Base-by-base conservation (phyloP, 2,797 vertebrate genomes). In the Brachyrhaphis roseni region DNA sequence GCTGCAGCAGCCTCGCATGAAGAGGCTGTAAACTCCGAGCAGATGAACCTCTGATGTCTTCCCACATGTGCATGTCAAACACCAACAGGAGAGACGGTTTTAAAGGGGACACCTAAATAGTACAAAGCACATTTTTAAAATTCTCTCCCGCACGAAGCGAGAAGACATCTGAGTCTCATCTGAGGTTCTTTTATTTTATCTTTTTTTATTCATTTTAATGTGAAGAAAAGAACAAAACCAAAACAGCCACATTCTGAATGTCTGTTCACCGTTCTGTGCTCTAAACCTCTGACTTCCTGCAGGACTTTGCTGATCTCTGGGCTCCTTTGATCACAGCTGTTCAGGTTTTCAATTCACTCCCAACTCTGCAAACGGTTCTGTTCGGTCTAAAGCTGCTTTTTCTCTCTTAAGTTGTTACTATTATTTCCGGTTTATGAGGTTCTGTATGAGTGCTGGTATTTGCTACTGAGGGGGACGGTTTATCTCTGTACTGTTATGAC, bases 361-460 rank as follows among this genome's bases (percentile, higher is more conserved):
- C 74, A 18, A 74, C 66, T 36, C 64, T 80, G 79, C 87, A 82
- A 70, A 82, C 74, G 75, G 68, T 87, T 89, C 79, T 72, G 72
- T 86, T 90, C 72, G n/a, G 71, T 81, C 82, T 62, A 51, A 82
- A 57, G 12, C 43, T 13, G 46, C 72, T 78, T 82, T 23, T 64
- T 26, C 70, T 4, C 6, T 36, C n/a, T n/a, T 28, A 18, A 53
- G 70, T 81, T 75, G 1, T 68, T 28, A 34, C 81, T 76, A 26
- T 76, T 43, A 18, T 82, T 75, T 80, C 34, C 79, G 76, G 78
- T 78, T 55, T 49, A 43, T 66, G 76, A 86, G n/a, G 84, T 83
- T 89, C 81, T 73, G 85, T 88, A 49, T 82, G 90, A 87, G 85
- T 83, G 83, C 85, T 84, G 88, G 85, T 87, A 45, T 88, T 85